These are phyloP conservation scores for Macrobrachium rosenbergii DNA, from an alignment of 1,140 invertebrate species.

Conservation along the genomic window DNA sequence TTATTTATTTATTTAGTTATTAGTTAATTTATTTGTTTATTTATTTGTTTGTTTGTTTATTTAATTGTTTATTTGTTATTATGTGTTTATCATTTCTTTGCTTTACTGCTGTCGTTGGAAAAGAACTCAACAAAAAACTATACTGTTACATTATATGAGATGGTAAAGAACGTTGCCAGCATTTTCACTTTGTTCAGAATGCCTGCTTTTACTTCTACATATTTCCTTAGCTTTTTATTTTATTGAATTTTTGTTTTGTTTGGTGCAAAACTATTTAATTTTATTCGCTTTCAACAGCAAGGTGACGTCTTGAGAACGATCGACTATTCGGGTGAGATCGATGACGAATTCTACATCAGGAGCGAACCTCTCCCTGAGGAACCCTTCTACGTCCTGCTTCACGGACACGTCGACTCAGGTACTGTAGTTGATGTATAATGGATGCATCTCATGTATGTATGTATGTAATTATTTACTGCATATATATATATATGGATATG, in stretches of 20 bases:
- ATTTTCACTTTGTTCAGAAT: no score
- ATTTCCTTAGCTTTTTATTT: not conserved
- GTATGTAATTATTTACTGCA: no score
- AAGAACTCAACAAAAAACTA: no score
- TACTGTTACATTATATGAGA: no score
- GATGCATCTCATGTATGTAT: no score
- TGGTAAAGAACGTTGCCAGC: no score
- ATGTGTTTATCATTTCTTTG: no score
- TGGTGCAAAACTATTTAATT: not conserved
- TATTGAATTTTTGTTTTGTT: not conserved
- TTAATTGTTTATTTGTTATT: no score
- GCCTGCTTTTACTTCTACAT: not conserved
- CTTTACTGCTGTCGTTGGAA: no score
- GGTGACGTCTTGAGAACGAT: constrained; percentile 10
- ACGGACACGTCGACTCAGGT: constrained; percentile 42
- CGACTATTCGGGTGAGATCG: constrained; percentile 37
- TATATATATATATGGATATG: not conserved
- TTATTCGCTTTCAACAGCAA: not conserved
- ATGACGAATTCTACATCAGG: constrained; percentile 53
- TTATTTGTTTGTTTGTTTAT: no score
- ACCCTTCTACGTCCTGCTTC: constrained; percentile 43
- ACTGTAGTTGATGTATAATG: not conserved
- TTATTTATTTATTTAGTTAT: no score
- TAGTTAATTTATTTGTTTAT: no score
- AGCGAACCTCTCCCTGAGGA: constrained; percentile 46